phyloP scores from a whole-genome alignment of 2,888 invertebrate species.

The Monopis laevigella region DNA sequence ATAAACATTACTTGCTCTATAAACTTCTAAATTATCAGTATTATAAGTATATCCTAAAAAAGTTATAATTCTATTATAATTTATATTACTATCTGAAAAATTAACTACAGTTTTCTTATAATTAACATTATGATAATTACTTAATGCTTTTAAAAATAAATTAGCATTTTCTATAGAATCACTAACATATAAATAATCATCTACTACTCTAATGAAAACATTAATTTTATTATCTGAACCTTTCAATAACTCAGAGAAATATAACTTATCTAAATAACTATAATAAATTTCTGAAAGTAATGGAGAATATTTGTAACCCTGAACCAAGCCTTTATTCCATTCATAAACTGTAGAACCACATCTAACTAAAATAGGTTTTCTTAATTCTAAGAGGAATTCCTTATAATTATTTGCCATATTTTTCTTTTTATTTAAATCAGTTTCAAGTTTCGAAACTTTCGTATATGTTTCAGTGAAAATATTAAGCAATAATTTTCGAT shows the following conservation, averaged over 20 bases:
- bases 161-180: constrained; percentile 42
- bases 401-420: constrained; percentile 38
- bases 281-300: constrained; percentile 57
- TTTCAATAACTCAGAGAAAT: constrained; percentile 34
- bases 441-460: constrained; percentile 33
- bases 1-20: constrained; percentile 45
- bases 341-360: constrained; percentile 53
- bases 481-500: constrained; percentile 36
- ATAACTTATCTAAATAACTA: constrained; percentile 39
- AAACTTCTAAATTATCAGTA: constrained; percentile 42
- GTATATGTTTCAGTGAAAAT: constrained; percentile 37
- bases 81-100: constrained; percentile 35
- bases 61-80: constrained; percentile 35
- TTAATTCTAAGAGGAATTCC: constrained; percentile 41
- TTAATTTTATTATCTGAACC: constrained; percentile 27
- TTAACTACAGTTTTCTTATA: constrained; percentile 49
- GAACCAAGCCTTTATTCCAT: constrained; percentile 55
- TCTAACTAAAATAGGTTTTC: constrained; percentile 44
- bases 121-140: constrained; percentile 51
- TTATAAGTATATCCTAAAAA: constrained; percentile 52
- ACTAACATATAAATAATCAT: constrained; percentile 58
- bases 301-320: constrained; percentile 60
- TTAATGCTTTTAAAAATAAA: constrained; percentile 39
- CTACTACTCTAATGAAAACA: constrained; percentile 50
- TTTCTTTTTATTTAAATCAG: constrained; percentile 31